These are phyloP conservation scores for Peromyscus eremicus DNA, from an alignment of 2,797 vertebrate species.

Conservation along the genomic window DNA sequence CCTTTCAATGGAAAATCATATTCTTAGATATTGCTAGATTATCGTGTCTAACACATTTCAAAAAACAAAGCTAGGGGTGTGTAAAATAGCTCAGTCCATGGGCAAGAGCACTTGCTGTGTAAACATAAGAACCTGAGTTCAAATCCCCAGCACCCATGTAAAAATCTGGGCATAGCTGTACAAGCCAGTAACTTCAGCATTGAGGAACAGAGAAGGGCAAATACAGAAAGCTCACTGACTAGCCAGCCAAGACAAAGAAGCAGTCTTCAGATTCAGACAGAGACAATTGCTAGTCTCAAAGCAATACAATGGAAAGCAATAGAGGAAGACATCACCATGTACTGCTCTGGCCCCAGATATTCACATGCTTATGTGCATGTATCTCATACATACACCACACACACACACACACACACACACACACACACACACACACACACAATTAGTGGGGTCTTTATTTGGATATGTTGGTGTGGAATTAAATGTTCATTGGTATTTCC, in stretches of 20 bases:
- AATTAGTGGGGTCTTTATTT: too few relatives aligned
- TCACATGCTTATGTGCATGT: neutral
- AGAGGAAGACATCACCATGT: neutral
- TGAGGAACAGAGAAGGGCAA: neutral
- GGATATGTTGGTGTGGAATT: neutral
- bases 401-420: neutral
- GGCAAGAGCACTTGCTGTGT: neutral
- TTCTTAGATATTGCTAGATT: neutral
- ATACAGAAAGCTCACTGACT: neutral
- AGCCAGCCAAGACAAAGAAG: neutral
- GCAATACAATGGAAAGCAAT: neutral
- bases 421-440: neutral
- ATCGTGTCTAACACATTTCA: neutral
- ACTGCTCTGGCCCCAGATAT: neutral
- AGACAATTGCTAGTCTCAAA: neutral
- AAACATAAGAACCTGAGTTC: neutral
- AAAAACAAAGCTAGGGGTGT: neutral
- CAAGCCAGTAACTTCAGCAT: neutral
- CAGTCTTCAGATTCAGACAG: neutral
- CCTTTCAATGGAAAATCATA: neutral
- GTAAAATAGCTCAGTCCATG: neutral
- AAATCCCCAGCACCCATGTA: neutral
- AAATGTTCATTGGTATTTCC: neutral
- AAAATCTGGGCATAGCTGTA: neutral
- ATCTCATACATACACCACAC: neutral